Base-by-base conservation (phyloP, 2,888 invertebrate species). In the Tetrapedia diversipes region DNA sequence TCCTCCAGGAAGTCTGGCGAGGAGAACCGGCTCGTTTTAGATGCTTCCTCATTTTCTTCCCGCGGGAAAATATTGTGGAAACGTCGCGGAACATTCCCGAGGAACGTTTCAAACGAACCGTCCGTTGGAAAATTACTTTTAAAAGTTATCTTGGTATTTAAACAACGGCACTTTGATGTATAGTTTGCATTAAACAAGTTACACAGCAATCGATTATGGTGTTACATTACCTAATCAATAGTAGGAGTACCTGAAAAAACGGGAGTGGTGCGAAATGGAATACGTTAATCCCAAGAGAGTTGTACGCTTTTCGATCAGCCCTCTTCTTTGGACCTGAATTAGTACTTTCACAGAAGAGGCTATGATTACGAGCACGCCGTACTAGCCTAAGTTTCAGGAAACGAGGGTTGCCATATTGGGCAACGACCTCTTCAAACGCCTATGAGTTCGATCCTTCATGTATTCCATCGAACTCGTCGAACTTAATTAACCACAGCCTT, bases 21-120 rank as follows among this genome's bases (percentile, higher is more conserved):
- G n/a, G 61, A 49, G 24, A 61, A 61, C n/a, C 39, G 27, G 27
- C n/a, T 57, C 11, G 24, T 11, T 39, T 57, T 57, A 57, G 41
- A 27, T 14, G 11, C 0, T 7, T 7, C 11, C 19, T 3, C 7
- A 8, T 1, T 37, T 24, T 16, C 37, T 37, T 16, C 7, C 11
- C 16, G 37, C 1, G 10, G 22, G 16, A 24, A 37, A 37, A 10
- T 37, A 7, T 41, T 41, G 6, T n/a, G 37, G 37, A 16, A 37
- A 56, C 0, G 8, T 14, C 7, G 3, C 11, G 1, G 6, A 39
- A 3, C 24, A 57, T 27, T 41, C 37, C 4, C 3, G 0, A 4
- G 11, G 2, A 2, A 2, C 1, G 2, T 16, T 11, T 1, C 0
- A 4, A 11, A 16, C 14, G 24, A 2, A 39, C 11, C 2, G 16